phyloP scores from a whole-genome alignment of 2,797 vertebrate genomes.

The Hydrophis major region DNA sequence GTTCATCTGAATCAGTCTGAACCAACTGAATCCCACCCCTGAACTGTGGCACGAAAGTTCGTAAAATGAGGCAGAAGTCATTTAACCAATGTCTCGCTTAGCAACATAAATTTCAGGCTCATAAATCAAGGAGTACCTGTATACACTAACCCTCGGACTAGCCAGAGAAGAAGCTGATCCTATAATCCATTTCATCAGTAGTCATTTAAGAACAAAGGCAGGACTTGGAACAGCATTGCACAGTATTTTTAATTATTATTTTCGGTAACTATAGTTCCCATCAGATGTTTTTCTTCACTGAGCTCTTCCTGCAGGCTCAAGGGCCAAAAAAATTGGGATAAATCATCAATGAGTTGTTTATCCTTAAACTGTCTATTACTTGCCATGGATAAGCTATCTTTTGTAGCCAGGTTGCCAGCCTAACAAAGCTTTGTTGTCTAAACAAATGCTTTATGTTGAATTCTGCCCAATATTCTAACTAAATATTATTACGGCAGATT shows the following conservation, averaged over 20 bases:
- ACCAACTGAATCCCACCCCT: too few relatives aligned
- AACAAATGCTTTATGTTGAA: constrained; percentile 13
- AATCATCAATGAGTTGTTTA: constrained; percentile 41
- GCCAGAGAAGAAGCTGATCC: not conserved
- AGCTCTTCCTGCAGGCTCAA: not conserved
- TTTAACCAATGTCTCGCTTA: too few relatives aligned
- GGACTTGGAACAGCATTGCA: constrained; percentile 21
- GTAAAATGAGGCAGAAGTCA: too few relatives aligned
- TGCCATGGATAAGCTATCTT: constrained; percentile 36
- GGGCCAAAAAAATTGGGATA: constrained; percentile 31
- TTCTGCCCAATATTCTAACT: not conserved
- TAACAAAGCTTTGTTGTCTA: constrained; percentile 44
- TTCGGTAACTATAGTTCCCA: constrained; percentile 41
- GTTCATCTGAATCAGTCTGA: too few relatives aligned
- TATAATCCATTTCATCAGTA: not conserved
- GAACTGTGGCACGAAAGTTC: too few relatives aligned
- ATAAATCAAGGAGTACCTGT: too few relatives aligned
- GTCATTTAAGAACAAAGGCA: not conserved
- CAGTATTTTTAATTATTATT: constrained; percentile 16
- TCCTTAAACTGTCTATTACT: constrained; percentile 53
- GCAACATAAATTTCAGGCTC: too few relatives aligned
- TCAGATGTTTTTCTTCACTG: constrained; percentile 39
- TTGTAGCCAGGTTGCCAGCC: constrained; percentile 36
- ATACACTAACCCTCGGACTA: not conserved
- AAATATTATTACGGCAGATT: not conserved